Evolutionary conservation across 2,797 vertebrate genomes (phyloP).

Genomic region (Betta splendens): DNA sequence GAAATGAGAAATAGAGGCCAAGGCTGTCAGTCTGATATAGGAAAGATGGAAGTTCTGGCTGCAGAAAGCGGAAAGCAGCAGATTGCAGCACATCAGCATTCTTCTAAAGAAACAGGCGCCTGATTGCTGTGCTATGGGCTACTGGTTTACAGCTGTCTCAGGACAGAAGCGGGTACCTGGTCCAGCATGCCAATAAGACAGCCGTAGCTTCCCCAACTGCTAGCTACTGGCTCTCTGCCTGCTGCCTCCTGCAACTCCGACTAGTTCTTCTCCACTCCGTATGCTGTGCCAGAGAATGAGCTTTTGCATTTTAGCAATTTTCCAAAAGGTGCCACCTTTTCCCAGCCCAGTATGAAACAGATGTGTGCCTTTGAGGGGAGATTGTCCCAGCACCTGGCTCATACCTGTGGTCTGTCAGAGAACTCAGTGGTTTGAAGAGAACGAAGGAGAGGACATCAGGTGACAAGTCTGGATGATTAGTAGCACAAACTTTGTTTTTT

Average conservation of each 20-base stretch:
- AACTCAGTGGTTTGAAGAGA: conserved; percentile 81
- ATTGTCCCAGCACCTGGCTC: conserved; percentile 76
- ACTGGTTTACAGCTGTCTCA: conserved; percentile 98
- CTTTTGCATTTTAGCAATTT: conserved; percentile 83
- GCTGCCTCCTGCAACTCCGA: conserved; percentile 77
- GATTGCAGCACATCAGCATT: conserved; percentile 91
- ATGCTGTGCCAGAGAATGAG: conserved; percentile 73
- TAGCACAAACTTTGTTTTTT: conserved; percentile 61
- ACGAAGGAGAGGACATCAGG: conserved; percentile 66
- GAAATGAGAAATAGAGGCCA: conserved; percentile 87
- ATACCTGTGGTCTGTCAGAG: conserved; percentile 79
- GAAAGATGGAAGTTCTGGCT: conserved; percentile 84
- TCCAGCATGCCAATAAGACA: conserved; percentile 96
- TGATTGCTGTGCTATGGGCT: conserved; percentile 97
- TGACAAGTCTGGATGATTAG: conserved; percentile 55
- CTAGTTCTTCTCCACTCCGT: conserved; percentile 83
- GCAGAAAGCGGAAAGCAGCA: conserved; percentile 81
- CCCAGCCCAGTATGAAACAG: conserved; percentile 76
- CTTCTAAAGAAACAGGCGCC: conserved; percentile 87
- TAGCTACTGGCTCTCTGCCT: conserved; percentile 91
- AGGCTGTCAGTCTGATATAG: conserved; percentile 87
- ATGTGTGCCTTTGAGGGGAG: conserved; percentile 82
- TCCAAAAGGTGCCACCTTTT: conserved; percentile 69
- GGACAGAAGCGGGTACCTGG: conserved; percentile 89
- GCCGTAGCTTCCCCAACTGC: conserved; percentile 85